Base-by-base conservation (phyloP, 2,888 invertebrate species). In the Leptodirus hochenwartii region DNA sequence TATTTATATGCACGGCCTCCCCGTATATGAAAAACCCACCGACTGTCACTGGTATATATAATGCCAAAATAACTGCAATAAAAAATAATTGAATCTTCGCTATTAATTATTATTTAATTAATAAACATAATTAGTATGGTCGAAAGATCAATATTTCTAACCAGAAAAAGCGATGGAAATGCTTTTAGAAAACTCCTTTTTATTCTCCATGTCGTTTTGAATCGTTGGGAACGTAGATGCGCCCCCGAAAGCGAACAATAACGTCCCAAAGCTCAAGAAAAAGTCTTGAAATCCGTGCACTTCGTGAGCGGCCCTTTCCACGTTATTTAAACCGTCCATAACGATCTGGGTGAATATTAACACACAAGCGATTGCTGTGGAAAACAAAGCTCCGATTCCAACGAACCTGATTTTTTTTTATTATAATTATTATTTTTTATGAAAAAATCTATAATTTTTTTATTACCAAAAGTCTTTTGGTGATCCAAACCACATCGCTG, bases 191-290 rank as follows among this genome's bases (percentile, higher is more conserved):
- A 79, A 79, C 41, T 72, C 59, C 4, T 53, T 53, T 42, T 69
- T 70, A 35, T 74, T 63, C 13, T 53, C 53, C 78, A 79, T 80
- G 43, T 80, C 79, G 41, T 77, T 75, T 48, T 79, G 79, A 30
- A 80, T 74, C 1, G 78, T 79, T 3, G 79, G 79, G 52, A 80
- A 80, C 2, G 73, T 68, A 1, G 75, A 69, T 4, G 75, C 75
- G 3, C 77, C 77, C 4, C 76, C 75, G 44, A 74, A 76, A 0
- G 75, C 64, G 47, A 76, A 78, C 48, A 74, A 56, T 33, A 77
- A 66, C 5, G 69, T 70, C 5, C 77, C 76, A 43, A 75, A 69
- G 1, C 75, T 66, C 15, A 74, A 49, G 48, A 72, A 75, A 51
- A 77, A 74, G 36, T 69, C 67, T 33, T 58, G 54, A 45, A 72